phyloP scores from a whole-genome alignment of 2,888 invertebrate species.

The Leuctra nigra region DNA sequence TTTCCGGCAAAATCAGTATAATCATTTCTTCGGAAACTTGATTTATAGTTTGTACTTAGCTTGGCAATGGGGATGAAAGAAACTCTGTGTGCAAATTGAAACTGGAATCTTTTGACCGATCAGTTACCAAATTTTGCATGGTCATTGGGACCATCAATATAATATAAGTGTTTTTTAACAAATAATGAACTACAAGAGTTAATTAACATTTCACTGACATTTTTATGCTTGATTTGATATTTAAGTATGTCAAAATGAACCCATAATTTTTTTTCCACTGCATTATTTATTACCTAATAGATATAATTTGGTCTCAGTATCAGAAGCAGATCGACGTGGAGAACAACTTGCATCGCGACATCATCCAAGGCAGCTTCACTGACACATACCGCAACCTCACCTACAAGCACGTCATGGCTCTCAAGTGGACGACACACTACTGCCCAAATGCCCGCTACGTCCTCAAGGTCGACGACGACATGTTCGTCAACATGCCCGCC shows the following conservation, averaged over 20 bases:
- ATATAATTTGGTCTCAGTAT: neutral
- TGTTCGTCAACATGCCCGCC: slow-evolving; percentile 61
- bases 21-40: neutral
- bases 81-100: no score
- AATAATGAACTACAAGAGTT: no score
- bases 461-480: slow-evolving; percentile 72
- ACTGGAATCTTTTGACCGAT: no score
- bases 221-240: no score
- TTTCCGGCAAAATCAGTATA: neutral
- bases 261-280: no score
- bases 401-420: slow-evolving; percentile 73
- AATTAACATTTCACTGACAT: no score
- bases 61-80: no score
- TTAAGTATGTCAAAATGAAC: no score
- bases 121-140: no score
- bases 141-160: no score
- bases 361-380: slow-evolving; percentile 67
- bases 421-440: slow-evolving; percentile 67
- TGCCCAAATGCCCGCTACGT: slow-evolving; percentile 61
- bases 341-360: slow-evolving; percentile 51
- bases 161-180: no score
- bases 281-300: neutral
- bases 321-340: neutral
- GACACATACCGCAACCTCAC: slow-evolving; percentile 78
- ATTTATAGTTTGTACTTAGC: no score